Evolutionary conservation across 2,797 vertebrate genomes (phyloP).

Genomic region (Holocentrus rufus): DNA sequence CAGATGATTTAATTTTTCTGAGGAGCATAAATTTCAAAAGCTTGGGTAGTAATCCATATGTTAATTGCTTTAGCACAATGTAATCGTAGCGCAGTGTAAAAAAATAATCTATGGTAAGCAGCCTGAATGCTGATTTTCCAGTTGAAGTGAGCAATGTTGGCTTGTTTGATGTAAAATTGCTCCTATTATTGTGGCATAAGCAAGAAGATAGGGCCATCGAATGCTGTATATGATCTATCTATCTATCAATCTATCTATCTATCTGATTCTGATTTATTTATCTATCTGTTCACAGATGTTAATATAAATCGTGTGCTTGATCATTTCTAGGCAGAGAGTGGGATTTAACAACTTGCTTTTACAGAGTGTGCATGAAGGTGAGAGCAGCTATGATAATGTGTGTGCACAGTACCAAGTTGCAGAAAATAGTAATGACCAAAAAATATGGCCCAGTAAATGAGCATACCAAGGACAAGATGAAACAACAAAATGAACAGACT

Average conservation of each 20-base stretch:
- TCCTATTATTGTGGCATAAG: conserved; percentile 12
- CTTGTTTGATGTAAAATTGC: conserved; percentile 23
- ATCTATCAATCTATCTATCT: no score
- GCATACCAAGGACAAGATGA: neutral
- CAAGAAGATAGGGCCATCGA: neutral
- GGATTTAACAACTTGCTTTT: neutral
- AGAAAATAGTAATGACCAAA: neutral
- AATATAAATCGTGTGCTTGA: no score
- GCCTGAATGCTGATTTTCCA: conserved; percentile 14
- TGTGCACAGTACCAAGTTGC: neutral
- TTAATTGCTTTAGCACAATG: conserved; percentile 31
- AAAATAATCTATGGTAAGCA: conserved; percentile 14
- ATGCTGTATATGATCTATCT: neutral
- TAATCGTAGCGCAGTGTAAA: conserved; percentile 45
- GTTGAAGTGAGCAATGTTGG: conserved; percentile 14
- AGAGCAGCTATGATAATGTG: neutral
- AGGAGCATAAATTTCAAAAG: conserved; percentile 34
- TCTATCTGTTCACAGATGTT: no score
- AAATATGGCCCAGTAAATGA: neutral
- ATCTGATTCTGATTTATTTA: no score
- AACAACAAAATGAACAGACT: no score
- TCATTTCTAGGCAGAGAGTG: neutral
- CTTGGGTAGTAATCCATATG: conserved; percentile 53
- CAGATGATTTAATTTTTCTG: conserved; percentile 18
- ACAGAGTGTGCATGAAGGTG: neutral